Evolutionary conservation across 2,888 invertebrate species (phyloP).

Genomic region (Leptothorax acervorum): DNA sequence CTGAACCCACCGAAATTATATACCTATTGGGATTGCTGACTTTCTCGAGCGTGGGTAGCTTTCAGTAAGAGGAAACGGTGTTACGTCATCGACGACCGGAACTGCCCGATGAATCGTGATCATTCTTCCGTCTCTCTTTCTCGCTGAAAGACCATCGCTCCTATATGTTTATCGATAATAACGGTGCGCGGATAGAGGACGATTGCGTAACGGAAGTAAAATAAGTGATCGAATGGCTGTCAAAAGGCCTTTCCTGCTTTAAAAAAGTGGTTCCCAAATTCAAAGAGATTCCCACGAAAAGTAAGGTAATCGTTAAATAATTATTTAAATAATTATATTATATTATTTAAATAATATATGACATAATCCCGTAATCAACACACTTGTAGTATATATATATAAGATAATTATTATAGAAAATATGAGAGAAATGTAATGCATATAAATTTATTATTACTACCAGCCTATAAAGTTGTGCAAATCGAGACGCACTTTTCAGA

Average conservation of each 20-base stretch:
- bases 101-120: conserved; percentile 22
- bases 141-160: not conserved
- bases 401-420: not conserved
- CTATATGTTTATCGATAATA: conserved; percentile 44
- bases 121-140: conserved; percentile 1
- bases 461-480: not conserved
- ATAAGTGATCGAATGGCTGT: conserved; percentile 2
- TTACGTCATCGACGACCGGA: conserved; percentile 18
- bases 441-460: not conserved
- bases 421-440: not conserved
- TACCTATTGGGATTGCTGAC: not conserved
- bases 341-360: not conserved
- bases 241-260: not conserved
- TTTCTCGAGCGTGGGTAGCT: conserved; percentile 2
- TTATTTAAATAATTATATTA: not conserved
- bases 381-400: not conserved
- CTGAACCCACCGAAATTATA: not conserved
- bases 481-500: not conserved
- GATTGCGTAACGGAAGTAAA: conserved; percentile 43
- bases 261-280: not conserved
- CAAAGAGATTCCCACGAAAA: not conserved
- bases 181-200: not conserved
- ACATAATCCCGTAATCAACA: not conserved
- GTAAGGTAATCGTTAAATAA: not conserved
- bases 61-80: conserved; percentile 38